These are phyloP conservation scores for Geotrupes spiniger DNA, from an alignment of 2,888 invertebrate genomes.

Conservation along the genomic window DNA sequence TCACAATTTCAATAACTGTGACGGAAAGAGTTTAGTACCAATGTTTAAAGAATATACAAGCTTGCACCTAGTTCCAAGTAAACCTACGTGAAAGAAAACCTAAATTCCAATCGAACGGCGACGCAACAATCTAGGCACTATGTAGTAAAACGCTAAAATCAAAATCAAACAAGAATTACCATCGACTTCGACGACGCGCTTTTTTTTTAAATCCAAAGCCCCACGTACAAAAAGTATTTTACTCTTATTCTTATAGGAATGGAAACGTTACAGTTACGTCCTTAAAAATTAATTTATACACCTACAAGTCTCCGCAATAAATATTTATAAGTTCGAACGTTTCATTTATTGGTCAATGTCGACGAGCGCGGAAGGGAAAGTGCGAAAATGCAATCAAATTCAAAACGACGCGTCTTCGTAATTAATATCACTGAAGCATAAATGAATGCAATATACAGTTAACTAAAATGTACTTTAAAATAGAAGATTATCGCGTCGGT, in stretches of 20 bases:
- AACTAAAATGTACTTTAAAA: no score
- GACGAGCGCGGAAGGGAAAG: no score
- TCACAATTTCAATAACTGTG: conserved; percentile 38
- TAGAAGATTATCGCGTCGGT: conserved; percentile 4
- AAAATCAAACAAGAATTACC: conserved; percentile 24
- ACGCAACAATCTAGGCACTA: conserved; percentile 35
- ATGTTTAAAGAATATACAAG: conserved; percentile 14
- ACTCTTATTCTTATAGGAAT: conserved; percentile 1
- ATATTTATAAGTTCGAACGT: no score
- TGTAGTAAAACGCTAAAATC: conserved; percentile 26
- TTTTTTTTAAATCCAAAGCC: background rate
- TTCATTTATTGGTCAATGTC: no score
- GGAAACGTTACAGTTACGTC: background rate
- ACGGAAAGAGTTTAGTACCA: conserved; percentile 19
- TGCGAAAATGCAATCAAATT: conserved; percentile 9
- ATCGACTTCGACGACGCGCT: conserved; percentile 22
- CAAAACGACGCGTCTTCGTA: background rate
- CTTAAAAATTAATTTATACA: conserved; percentile 2
- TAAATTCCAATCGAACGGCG: background rate
- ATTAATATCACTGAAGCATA: background rate
- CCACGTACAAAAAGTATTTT: background rate
- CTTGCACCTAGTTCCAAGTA: conserved; percentile 17
- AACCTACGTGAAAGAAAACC: background rate
- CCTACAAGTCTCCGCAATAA: background rate
- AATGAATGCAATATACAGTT: no score